phyloP scores from a whole-genome alignment of 2,113 vertebrate genomes.

The Centropus unirufus region DNA sequence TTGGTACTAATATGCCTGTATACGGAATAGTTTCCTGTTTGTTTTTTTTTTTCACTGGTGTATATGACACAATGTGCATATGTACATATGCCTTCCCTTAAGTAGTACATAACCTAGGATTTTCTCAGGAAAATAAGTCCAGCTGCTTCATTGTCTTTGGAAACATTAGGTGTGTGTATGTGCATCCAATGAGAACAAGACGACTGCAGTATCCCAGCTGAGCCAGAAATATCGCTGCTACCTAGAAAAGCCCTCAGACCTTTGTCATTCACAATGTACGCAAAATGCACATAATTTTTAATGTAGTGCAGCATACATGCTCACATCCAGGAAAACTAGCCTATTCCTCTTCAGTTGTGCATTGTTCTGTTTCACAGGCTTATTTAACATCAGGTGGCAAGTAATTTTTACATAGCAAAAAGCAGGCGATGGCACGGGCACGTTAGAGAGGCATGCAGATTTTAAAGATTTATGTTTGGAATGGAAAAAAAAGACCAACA shows the following conservation, averaged over 20 bases:
- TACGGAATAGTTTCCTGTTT: background rate
- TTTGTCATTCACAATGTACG: background rate
- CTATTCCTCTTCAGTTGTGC: background rate
- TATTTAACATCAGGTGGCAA: conserved; percentile 23
- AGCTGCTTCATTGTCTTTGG: background rate
- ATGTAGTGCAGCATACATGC: fast-evolving
- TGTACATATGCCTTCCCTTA: background rate
- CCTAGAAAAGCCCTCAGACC: background rate
- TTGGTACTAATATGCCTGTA: background rate
- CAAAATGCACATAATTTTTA: background rate
- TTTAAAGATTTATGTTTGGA: conserved; percentile 52
- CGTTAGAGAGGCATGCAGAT: conserved; percentile 28
- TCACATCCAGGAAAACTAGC: background rate
- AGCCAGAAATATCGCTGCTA: background rate
- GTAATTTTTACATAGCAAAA: conserved; percentile 47
- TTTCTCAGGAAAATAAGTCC: background rate
- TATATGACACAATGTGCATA: background rate
- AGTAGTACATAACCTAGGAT: background rate
- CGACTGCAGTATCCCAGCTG: background rate
- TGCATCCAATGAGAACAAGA: background rate
- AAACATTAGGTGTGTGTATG: background rate
- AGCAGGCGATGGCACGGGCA: background rate
- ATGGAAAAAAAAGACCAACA: conserved; percentile 7
- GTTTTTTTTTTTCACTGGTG: background rate
- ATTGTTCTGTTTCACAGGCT: conserved; percentile 2